Evolutionary conservation across 2,797 vertebrate species (phyloP), one percentile per base, ranked within the genome.

Genomic region (Anniella stebbinsi): DNA sequence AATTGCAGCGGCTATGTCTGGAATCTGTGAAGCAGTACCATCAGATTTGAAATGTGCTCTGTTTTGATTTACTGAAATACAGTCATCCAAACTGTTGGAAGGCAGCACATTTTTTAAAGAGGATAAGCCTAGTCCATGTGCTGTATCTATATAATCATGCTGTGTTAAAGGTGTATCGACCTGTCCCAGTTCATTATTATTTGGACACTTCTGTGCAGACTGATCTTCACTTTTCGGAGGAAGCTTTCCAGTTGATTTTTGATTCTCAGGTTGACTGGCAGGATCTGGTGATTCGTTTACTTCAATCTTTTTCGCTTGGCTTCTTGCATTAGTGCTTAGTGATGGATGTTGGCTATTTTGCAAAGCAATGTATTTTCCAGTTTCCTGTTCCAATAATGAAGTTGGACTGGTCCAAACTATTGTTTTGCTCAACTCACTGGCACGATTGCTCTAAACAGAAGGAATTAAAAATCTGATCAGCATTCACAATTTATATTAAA

Each of bases 381-480:
- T n/a, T 77, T 91, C 89, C 33, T 93, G 93, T 33, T 98, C 98
- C 91, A 97, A 93, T 0, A 95, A 96, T 81, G 98, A 98, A 86
- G 97, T 96, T 73, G 98, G 98, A 94, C 99, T 99, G 91, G 98
- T 97, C 94, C 96, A 96, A 95, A 99, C 95, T 95, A 99, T 98
- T 83, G 99, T 99, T 90, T 98, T 99, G 95, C 98, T 99, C 88
- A 99, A 95, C 1, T 98, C 97, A 97, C 97, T 97, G 45, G 95
- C 96, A 63, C 95, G 93, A 91, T 98, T 98, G 85, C 72, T 97
- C 99, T 99, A 95, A 25, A 92, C 6, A 94, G 92, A 93, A 72
- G 87, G 12, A 48, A 87, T 66, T 84, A 76, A 41, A 54, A 28
- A 57, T 45, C 17, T 45, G 21, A 82, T 87, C 77, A 77, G 48